Base-by-base conservation (phyloP, 2,113 vertebrate species). In the Scophthalmus maximus region DNA sequence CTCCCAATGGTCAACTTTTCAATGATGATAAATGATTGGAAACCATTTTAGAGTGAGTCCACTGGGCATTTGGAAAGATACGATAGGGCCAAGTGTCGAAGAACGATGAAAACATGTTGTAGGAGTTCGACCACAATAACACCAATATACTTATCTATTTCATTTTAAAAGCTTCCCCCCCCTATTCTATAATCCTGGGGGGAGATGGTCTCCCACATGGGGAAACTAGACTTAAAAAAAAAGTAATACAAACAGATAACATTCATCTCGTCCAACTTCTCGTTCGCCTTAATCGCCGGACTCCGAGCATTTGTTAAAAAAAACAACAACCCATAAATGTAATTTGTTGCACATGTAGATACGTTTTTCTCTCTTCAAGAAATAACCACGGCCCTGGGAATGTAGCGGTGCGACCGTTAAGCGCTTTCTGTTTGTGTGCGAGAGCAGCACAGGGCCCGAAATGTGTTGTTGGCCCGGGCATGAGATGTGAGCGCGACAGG, bases 401-500 rank as follows among this genome's bases (percentile, higher is more conserved):
- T 22, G 26, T 4, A 68, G 5, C 7, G 4, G 25, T 25, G 29
- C 12, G 0, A 64, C 58, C 15, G 3, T 52, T 40, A 52, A 67
- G 56, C 27, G 26, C 68, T 64, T 58, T 44, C 46, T 38, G 17
- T 79, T 53, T 53, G 42, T 53, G 34, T 49, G 44, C 36, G 68
- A 47, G 17, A 46, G 47, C 32, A 22, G 40, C 17, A 34, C 5
- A 32, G 56, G 36, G 67, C 11, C 46, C 49, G 34, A 71, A 49
- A 44, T 32, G 49, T 77, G 58, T 32, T 20, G 58, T 12, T 51
- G 47, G 17, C 22, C 2, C 3, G 17, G 66, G 59, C 65, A 22
- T 25, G 68, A 81, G 74, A 72, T 44, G 58, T 68, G 76, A 74
- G 72, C 11, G 2, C 36, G 59, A 27, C 76, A 85, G 78, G 65